These are phyloP conservation scores for Rhyacichthys aspro DNA, from an alignment of 2,797 vertebrate species.

Conservation along the genomic window DNA sequence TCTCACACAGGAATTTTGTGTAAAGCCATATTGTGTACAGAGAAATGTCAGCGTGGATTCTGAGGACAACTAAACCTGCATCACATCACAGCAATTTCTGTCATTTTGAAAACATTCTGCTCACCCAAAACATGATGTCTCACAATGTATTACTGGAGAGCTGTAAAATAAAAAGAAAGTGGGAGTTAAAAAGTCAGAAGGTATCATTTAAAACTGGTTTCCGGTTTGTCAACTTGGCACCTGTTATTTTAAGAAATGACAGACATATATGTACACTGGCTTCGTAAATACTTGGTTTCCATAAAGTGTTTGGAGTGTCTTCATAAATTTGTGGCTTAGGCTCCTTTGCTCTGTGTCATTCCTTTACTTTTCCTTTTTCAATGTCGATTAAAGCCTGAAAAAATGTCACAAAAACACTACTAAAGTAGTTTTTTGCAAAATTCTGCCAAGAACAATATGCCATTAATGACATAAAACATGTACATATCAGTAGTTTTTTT, in stretches of 20 bases:
- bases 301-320: too few species aligned
- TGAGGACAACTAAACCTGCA: conserved; percentile 26
- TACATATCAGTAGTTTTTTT: too few species aligned
- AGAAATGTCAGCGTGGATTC: conserved; percentile 24
- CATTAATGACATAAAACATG: neutral
- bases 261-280: too few species aligned
- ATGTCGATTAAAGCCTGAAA: too few species aligned
- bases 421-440: too few species aligned
- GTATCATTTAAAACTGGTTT: neutral
- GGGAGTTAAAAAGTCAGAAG: too few species aligned
- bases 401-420: too few species aligned
- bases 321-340: too few species aligned
- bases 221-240: neutral
- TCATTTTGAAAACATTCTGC: conserved; percentile 18
- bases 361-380: too few species aligned
- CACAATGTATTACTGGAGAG: conserved; percentile 11
- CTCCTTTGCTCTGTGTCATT: too few species aligned
- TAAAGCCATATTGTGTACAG: conserved; percentile 42
- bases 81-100: conserved; percentile 13
- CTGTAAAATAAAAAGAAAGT: neutral
- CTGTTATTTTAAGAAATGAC: neutral
- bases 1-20: conserved; percentile 64
- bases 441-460: neutral
- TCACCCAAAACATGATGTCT: conserved; percentile 16
- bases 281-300: too few species aligned